Evolutionary conservation across 2,797 vertebrate species (phyloP).

Genomic region (Enteromius trimaculatus): DNA sequence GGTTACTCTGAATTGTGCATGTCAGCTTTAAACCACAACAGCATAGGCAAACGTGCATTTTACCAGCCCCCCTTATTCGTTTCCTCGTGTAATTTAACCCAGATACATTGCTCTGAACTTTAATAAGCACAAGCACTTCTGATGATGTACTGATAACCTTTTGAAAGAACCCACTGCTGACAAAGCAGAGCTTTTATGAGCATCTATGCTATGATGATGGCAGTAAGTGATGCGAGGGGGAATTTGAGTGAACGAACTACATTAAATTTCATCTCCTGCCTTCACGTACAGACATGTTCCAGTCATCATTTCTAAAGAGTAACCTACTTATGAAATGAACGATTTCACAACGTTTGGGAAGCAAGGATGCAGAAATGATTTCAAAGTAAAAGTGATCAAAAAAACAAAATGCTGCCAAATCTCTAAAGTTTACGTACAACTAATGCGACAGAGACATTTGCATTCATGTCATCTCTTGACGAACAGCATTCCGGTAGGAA

Average conservation of each 20-base stretch:
- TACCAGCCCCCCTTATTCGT: not conserved
- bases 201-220: not conserved
- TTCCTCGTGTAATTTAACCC: constrained; percentile 13
- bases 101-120: not conserved
- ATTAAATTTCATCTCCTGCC: not conserved
- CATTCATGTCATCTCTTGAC: not conserved
- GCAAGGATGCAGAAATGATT: not conserved
- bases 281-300: not conserved
- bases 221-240: not conserved
- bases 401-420: not conserved
- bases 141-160: not conserved
- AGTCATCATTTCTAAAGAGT: not conserved
- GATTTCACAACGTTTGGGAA: not conserved
- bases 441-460: not conserved
- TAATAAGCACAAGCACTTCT: not conserved
- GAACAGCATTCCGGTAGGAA: constrained; percentile 2
- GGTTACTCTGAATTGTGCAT: not conserved
- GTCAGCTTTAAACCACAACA: constrained; percentile 1
- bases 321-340: not conserved
- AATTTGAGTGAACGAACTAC: constrained; percentile 29
- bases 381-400: not conserved
- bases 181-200: constrained; percentile 11
- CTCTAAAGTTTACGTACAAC: not conserved
- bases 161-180: constrained; percentile 27
- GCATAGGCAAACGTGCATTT: not conserved